Evolutionary conservation across 1,140 invertebrate species (phyloP).

Genomic region (Gonatopus flavifemur): DNA sequence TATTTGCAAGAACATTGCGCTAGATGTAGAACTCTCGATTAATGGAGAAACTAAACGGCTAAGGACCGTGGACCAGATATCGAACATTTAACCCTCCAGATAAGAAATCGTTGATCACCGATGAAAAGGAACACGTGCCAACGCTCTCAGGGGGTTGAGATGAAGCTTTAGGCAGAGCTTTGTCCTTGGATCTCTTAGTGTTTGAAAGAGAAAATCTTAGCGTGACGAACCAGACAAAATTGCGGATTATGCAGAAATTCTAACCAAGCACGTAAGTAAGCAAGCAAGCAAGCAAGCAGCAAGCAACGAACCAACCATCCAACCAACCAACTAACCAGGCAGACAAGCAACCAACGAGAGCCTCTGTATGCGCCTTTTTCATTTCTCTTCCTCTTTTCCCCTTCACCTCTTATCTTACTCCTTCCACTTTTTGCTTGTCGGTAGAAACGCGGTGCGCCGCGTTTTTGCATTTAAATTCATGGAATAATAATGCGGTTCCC

Average conservation of each 20-base stretch:
- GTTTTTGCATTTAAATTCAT: constrained; percentile 52
- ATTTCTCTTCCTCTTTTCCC: neutral
- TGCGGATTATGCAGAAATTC: constrained; percentile 32
- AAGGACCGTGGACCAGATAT: too few relatives aligned
- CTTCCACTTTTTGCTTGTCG: neutral
- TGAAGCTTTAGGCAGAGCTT: constrained; percentile 24
- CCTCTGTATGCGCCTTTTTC: constrained; percentile 15
- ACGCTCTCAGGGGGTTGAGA: constrained; percentile 29
- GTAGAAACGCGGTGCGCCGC: constrained; percentile 6
- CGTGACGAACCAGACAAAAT: constrained; percentile 28
- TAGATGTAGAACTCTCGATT: too few relatives aligned
- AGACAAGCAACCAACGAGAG: too few relatives aligned
- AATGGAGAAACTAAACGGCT: too few relatives aligned
- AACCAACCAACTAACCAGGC: too few relatives aligned
- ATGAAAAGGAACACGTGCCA: constrained; percentile 15
- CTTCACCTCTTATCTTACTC: too few relatives aligned
- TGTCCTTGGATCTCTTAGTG: neutral
- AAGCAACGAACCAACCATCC: too few relatives aligned
- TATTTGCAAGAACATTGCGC: too few relatives aligned
- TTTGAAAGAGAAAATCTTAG: constrained; percentile 25
- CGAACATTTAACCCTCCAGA: too few relatives aligned
- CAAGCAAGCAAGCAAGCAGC: too few relatives aligned
- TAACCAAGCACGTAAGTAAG: too few relatives aligned
- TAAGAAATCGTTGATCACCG: too few relatives aligned
- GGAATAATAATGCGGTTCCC: constrained; percentile 48